Evolutionary conservation across 2,888 invertebrate genomes (phyloP).

Genomic region (Seladonia tumulorum): DNA sequence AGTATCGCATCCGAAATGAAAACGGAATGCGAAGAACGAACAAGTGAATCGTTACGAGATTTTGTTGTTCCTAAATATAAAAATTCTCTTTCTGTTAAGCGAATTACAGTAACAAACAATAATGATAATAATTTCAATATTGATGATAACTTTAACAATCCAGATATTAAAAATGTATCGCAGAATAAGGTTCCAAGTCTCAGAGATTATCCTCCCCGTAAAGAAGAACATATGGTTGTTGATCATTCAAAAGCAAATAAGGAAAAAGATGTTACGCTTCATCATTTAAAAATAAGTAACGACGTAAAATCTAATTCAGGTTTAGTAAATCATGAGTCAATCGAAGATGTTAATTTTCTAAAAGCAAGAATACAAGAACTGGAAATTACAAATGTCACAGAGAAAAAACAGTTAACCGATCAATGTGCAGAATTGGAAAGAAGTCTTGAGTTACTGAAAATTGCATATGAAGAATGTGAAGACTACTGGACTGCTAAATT

Average conservation of each 20-base stretch:
- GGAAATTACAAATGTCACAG: slow-evolving; percentile 81
- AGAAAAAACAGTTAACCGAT: slow-evolving; percentile 83
- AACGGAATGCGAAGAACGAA: slow-evolving; percentile 61
- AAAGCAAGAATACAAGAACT: slow-evolving; percentile 74
- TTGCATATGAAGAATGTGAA: slow-evolving; percentile 93
- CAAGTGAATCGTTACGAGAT: slow-evolving; percentile 63
- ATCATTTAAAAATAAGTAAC: slow-evolving; percentile 29
- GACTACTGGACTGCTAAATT: slow-evolving; percentile 94
- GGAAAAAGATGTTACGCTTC: slow-evolving; percentile 55
- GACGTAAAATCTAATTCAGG: slow-evolving; percentile 39
- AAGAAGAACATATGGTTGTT: slow-evolving; percentile 68
- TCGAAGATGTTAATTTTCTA: slow-evolving; percentile 16
- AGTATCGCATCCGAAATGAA: slow-evolving; percentile 69
- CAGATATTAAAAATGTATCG: slow-evolving; percentile 66
- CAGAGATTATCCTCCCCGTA: slow-evolving; percentile 80
- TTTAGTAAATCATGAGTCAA: slow-evolving; percentile 39
- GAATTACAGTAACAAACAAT: slow-evolving; percentile 31
- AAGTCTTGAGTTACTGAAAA: slow-evolving; percentile 90
- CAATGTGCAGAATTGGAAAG: slow-evolving; percentile 89
- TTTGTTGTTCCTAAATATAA: slow-evolving; percentile 64
- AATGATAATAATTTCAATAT: slow-evolving; percentile 49
- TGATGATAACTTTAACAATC: slow-evolving; percentile 70
- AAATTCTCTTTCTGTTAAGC: slow-evolving; percentile 54
- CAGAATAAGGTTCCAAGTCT: slow-evolving; percentile 76
- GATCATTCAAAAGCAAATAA: slow-evolving; percentile 60